phyloP scores from a whole-genome alignment of 2,113 vertebrate genomes.

The Barbus barbus region DNA sequence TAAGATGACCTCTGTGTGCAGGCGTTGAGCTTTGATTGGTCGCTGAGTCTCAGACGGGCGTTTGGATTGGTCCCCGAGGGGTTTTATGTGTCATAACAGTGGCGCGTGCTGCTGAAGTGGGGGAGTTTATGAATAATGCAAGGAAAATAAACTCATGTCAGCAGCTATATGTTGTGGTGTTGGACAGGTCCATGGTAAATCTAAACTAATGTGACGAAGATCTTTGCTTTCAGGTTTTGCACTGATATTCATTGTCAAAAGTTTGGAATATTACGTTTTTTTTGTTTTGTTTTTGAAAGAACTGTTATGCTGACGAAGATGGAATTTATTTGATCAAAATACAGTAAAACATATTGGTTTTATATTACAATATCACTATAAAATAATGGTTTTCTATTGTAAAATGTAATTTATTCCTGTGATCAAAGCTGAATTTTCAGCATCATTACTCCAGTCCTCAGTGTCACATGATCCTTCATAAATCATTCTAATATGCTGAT shows the following conservation, averaged over 20 bases:
- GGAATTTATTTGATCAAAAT: too few relatives aligned
- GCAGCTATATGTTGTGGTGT: background rate
- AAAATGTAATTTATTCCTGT: background rate
- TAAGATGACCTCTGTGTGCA: conserved; percentile 40
- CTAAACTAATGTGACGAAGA: background rate
- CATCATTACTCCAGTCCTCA: background rate
- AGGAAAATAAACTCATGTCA: background rate
- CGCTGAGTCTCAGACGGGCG: conserved; percentile 1
- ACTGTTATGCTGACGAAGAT: background rate
- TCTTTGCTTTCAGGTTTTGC: background rate
- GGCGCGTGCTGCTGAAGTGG: conserved; percentile 18
- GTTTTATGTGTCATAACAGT: conserved; percentile 31
- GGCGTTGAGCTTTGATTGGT: conserved; percentile 35
- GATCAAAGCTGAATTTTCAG: background rate
- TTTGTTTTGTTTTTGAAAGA: background rate
- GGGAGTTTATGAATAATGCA: conserved; percentile 48
- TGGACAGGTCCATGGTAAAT: background rate
- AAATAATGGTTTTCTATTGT: background rate
- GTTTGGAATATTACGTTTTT: background rate
- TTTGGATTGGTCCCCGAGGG: conserved; percentile 49
- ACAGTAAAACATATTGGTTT: background rate
- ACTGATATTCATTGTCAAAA: background rate
- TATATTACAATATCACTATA: background rate
- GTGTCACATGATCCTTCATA: background rate
- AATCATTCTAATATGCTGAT: background rate